A percentile compares a stretch with the other conserved stretches of the same genome.
phyloP scores from a whole-genome alignment of 2,888 invertebrate genomes.

The Hyposoter dolosus region DNA sequence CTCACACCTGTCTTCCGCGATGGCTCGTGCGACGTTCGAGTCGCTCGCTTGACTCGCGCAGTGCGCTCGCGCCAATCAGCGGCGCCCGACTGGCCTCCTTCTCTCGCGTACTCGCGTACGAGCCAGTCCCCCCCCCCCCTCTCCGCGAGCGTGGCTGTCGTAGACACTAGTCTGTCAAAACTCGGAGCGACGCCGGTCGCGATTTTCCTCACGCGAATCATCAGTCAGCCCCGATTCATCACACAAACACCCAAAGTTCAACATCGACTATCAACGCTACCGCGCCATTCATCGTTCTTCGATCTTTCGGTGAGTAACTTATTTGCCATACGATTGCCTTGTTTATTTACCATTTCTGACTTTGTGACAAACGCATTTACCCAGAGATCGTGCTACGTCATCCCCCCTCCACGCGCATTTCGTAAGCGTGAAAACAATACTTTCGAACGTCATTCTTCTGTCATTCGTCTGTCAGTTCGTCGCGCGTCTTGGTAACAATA shows the following conservation, averaged over 20 bases:
- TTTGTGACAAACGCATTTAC: constrained; percentile 6
- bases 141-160: neutral
- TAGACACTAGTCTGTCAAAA: constrained; percentile 50
- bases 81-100: neutral
- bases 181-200: constrained; percentile 44
- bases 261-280: neutral
- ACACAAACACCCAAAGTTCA: neutral
- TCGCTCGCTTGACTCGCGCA: constrained; percentile 42
- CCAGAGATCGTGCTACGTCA: constrained; percentile 49
- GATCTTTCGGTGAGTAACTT: constrained; percentile 27
- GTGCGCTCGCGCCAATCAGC: constrained; percentile 55
- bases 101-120: neutral
- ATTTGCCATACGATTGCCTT: constrained; percentile 27
- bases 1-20: constrained; percentile 68
- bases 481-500: neutral
- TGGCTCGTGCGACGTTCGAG: neutral
- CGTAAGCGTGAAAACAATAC: constrained; percentile 28
- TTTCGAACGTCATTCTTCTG: constrained; percentile 52
- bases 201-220: constrained; percentile 31
- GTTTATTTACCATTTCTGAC: constrained; percentile 19
- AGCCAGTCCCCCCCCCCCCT: neutral
- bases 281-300: neutral
- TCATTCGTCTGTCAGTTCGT: constrained; percentile 46
- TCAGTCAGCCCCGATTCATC: constrained; percentile 20
- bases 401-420: neutral